These are phyloP conservation scores for Monochamus saltuarius DNA, from an alignment of 1,140 invertebrate species.

Conservation along the genomic window DNA sequence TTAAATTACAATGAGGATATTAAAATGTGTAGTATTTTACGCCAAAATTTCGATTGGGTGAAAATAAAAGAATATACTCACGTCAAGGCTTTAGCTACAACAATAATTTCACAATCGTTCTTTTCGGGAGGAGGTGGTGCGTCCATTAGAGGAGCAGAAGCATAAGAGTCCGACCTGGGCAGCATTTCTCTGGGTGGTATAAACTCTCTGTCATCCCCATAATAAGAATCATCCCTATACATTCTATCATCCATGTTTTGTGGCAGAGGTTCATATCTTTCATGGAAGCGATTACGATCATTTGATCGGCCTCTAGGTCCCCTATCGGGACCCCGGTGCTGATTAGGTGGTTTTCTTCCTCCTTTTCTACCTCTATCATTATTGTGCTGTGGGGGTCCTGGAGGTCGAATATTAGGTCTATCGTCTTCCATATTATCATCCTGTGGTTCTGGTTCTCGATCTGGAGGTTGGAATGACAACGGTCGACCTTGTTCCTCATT, in stretches of 20 bases:
- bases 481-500: too few relatives aligned
- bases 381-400: conserved; percentile 19
- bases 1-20: too few relatives aligned
- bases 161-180: conserved; percentile 2
- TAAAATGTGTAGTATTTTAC: too few relatives aligned
- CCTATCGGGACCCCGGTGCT: too few relatives aligned
- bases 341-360: neutral
- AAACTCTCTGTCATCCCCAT: conserved; percentile 21
- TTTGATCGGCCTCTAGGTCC: conserved; percentile 7
- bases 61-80: conserved; percentile 57
- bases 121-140: conserved; percentile 26
- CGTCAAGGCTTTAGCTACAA: conserved; percentile 77
- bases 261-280: conserved; percentile 22
- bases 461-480: conserved; percentile 9
- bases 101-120: conserved; percentile 88
- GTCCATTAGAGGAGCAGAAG: conserved; percentile 6
- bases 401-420: conserved; percentile 26
- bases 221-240: conserved; percentile 7
- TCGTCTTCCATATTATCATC: conserved; percentile 24
- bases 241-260: neutral
- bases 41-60: conserved; percentile 2
- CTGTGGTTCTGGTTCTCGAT: conserved; percentile 18
- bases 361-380: conserved; percentile 14
- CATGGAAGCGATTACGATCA: neutral
- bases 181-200: conserved; percentile 14